Conservation (phyloP, 2,113 vertebrate genomes). For the Rhynchomys soricoides region DNA sequence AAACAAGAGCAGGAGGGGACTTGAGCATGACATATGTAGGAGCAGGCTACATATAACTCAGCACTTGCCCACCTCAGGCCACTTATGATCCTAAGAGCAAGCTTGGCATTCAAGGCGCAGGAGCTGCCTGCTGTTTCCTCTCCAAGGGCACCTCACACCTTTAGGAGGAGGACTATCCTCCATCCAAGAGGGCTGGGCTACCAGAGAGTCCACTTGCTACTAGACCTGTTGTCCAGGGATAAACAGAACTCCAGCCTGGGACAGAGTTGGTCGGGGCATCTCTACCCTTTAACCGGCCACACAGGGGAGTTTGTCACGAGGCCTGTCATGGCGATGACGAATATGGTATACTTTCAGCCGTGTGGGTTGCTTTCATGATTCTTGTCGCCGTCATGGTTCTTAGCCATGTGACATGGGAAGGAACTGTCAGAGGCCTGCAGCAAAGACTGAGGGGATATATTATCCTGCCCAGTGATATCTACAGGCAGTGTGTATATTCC, state of each 20-base stretch:
- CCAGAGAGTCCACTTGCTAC: not conserved
- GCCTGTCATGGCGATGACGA: not conserved
- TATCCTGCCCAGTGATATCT: not conserved
- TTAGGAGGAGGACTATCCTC: not conserved
- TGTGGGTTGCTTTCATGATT: not conserved
- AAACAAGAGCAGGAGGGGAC: not conserved
- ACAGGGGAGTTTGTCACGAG: not conserved
- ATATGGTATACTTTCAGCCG: not conserved
- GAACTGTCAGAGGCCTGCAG: not conserved
- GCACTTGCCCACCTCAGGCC: not conserved
- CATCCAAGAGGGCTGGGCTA: not conserved
- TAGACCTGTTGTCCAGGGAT: not conserved
- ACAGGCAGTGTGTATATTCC: not conserved
- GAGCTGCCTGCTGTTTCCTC: not conserved
- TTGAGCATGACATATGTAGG: not conserved
- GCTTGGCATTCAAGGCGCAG: not conserved
- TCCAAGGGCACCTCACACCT: not conserved
- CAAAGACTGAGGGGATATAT: rapidly evolving
- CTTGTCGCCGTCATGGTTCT: not conserved
- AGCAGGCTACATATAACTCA: not conserved
- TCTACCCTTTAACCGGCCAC: no score
- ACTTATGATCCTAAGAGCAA: not conserved
- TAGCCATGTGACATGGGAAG: not conserved
- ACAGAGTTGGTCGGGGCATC: not conserved
- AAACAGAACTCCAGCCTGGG: no score